A percentile compares a stretch with the other conserved stretches of the same genome.
Conservation (phyloP, 2,888 invertebrate species). For the Drosophila paranaensis region DNA sequence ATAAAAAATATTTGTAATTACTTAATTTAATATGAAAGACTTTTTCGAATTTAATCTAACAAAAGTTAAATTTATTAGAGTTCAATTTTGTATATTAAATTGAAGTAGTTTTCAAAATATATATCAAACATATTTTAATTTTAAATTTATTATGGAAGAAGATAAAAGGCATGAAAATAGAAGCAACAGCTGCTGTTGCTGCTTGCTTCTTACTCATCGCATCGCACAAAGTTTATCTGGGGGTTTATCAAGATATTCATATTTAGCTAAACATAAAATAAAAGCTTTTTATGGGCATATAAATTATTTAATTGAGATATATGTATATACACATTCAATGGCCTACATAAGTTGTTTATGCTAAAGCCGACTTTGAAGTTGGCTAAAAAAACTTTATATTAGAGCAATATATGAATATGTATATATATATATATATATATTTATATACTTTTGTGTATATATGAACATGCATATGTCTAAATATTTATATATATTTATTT, state of each 20-base stretch:
- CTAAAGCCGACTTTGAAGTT: constrained; percentile 7
- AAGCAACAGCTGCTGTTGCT: no score
- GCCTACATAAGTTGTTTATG: not conserved
- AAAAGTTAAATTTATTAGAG: no score
- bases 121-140: no score
- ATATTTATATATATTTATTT: not conserved
- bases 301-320: constrained; percentile 2
- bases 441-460: not conserved
- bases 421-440: not conserved
- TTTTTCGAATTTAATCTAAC: no score
- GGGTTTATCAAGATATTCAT: constrained; percentile 1
- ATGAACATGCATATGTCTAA: not conserved
- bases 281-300: not conserved
- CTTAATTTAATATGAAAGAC: no score
- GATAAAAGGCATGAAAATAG: not conserved
- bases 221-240: constrained; percentile 5
- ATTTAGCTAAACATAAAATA: not conserved
- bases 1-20: no score
- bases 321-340: no score
- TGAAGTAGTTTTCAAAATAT: no score
- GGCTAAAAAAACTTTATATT: not conserved
- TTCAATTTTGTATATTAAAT: no score
- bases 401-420: not conserved
- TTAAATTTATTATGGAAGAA: no score
- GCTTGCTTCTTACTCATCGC: not conserved